A percentile compares a stretch with the other conserved stretches of the same genome.
phyloP scores from a whole-genome alignment of 2,113 vertebrate genomes.

The Gorsachius goisagi region DNA sequence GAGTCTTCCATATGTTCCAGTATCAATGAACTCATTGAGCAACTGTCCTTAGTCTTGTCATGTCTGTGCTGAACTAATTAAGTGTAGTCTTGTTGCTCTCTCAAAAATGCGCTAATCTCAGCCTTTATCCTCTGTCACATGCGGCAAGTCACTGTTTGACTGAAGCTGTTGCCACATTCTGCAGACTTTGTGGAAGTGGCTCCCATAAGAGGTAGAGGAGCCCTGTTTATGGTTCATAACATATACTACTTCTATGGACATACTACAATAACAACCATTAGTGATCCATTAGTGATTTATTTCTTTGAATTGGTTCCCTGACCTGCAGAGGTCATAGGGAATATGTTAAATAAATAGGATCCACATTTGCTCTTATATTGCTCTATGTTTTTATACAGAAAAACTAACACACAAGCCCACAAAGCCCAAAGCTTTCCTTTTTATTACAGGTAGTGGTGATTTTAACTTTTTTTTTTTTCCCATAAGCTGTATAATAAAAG shows the following conservation, averaged over 20 bases:
- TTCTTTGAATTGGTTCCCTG: not conserved
- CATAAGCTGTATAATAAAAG: not conserved
- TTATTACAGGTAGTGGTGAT: not conserved
- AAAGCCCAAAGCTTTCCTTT: not conserved
- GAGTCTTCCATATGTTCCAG: constrained; percentile 38
- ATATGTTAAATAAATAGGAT: not conserved
- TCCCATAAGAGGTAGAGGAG: not conserved
- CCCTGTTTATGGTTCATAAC: not conserved
- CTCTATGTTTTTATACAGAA: not conserved
- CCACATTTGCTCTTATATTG: not conserved
- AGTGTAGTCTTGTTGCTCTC: not conserved
- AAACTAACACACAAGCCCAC: not conserved
- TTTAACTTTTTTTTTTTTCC: not conserved
- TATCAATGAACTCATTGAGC: constrained; percentile 25
- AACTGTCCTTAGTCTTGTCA: not conserved
- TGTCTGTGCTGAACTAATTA: not conserved
- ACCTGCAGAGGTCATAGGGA: not conserved
- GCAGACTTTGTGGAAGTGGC: not conserved
- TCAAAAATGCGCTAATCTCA: constrained; percentile 10
- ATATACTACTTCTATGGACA: not conserved
- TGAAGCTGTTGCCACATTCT: not conserved
- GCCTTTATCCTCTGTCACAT: not conserved
- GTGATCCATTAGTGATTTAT: not conserved
- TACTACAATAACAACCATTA: not conserved
- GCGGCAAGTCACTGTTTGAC: not conserved